Evolutionary conservation across 1,140 invertebrate species (phyloP).

Genomic region (Trichomalopsis sarcophagae): DNA sequence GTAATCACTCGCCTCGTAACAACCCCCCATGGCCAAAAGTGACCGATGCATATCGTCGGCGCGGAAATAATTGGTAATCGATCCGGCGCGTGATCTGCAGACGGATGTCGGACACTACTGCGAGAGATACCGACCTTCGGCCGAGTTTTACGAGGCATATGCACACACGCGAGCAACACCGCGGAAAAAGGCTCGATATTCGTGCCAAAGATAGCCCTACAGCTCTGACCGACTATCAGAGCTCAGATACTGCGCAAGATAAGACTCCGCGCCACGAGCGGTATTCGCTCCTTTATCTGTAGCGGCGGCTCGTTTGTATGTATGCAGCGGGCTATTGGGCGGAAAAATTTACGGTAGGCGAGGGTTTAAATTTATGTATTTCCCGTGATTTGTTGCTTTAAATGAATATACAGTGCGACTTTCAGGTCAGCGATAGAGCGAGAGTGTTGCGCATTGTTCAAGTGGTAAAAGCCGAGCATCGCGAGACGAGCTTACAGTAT

Average conservation of each 20-base stretch:
- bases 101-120: slow-evolving; percentile 31
- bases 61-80: slow-evolving; percentile 43
- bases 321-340: not conserved
- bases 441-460: not conserved
- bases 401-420: not conserved
- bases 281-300: not conserved
- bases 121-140: slow-evolving; percentile 30
- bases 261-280: slow-evolving; percentile 13
- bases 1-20: not conserved
- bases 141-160: slow-evolving; percentile 25
- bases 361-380: not conserved
- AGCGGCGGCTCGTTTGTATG: not conserved
- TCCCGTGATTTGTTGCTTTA: not conserved
- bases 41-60: slow-evolving; percentile 34
- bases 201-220: slow-evolving; percentile 33
- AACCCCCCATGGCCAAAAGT: not conserved
- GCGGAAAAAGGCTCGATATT: slow-evolving; percentile 23
- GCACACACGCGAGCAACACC: no score
- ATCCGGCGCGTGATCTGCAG: slow-evolving; percentile 32
- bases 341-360: not conserved
- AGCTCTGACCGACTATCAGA: slow-evolving; percentile 41
- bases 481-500: no score
- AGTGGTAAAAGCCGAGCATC: no score
- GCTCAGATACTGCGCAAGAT: slow-evolving; percentile 37
- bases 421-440: no score